Evolutionary conservation across 1,140 invertebrate species (phyloP).

Genomic region (Andricus grossulariae): DNA sequence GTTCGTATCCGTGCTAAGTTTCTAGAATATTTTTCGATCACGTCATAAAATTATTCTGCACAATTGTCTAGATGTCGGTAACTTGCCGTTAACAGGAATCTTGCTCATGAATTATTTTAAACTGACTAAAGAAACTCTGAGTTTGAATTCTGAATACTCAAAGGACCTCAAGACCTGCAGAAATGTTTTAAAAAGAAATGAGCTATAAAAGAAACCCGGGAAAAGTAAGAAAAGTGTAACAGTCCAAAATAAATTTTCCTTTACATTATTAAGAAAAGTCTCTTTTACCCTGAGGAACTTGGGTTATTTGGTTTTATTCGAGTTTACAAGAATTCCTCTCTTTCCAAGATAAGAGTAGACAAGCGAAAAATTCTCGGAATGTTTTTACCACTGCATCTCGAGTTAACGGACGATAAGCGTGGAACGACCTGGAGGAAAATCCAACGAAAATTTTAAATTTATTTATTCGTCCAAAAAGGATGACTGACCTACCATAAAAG

Average conservation of each 20-base stretch:
- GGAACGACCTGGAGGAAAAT: background rate
- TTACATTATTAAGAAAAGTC: constrained; percentile 1
- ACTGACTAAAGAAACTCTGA: too few species aligned
- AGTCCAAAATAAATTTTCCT: background rate
- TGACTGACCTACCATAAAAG: too few species aligned
- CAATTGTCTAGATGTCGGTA: too few species aligned
- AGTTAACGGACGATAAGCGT: background rate
- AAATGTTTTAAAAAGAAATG: background rate
- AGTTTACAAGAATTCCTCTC: background rate
- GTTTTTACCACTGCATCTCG: background rate
- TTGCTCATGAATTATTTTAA: too few species aligned
- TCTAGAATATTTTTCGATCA: too few species aligned
- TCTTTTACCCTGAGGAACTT: background rate
- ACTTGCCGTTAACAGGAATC: too few species aligned
- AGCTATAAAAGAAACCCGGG: background rate
- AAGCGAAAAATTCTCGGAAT: constrained; percentile 5
- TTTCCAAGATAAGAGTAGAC: background rate
- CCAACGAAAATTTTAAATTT: background rate
- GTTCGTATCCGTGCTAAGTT: too few species aligned
- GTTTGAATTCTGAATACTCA: too few species aligned
- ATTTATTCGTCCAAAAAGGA: too few species aligned
- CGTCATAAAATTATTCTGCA: too few species aligned
- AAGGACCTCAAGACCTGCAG: background rate
- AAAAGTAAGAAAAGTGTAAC: background rate
- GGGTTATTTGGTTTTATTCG: background rate